These are phyloP conservation scores for Parochlus steinenii DNA, from an alignment of 2,888 invertebrate genomes.

Conservation along the genomic window DNA sequence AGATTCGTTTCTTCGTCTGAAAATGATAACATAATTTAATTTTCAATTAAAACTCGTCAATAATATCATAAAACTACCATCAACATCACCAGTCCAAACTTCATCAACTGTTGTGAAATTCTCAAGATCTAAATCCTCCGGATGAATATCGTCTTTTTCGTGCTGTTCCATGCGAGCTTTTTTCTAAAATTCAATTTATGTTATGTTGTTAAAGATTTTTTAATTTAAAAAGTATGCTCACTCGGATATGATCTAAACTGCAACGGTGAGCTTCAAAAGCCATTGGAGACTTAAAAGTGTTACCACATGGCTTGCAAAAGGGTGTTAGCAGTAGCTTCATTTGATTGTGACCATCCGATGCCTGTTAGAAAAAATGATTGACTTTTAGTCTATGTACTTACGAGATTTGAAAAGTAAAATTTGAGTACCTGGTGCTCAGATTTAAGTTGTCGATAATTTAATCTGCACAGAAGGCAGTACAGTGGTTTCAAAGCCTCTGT, in stretches of 20 bases:
- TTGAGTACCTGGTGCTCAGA: constrained; percentile 62
- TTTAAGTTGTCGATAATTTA: constrained; percentile 59
- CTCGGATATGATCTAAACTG: constrained; percentile 65
- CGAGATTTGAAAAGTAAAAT: too few relatives aligned
- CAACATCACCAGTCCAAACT: constrained; percentile 70
- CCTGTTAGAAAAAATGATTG: too few relatives aligned
- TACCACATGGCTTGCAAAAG: constrained; percentile 57
- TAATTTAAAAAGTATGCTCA: constrained; percentile 24
- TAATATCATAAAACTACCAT: constrained; percentile 35
- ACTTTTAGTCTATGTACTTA: too few relatives aligned
- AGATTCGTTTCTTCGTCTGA: too few relatives aligned
- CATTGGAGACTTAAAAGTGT: constrained; percentile 70
- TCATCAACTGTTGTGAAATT: constrained; percentile 82
- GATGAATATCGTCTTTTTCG: too few relatives aligned
- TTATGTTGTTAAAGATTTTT: too few relatives aligned
- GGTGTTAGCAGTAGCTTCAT: too few relatives aligned
- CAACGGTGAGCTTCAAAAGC: constrained; percentile 70
- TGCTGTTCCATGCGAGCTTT: too few relatives aligned
- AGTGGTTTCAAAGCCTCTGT: constrained; percentile 41
- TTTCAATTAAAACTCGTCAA: too few relatives aligned
- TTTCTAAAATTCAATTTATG: too few relatives aligned
- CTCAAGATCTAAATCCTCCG: constrained; percentile 60
- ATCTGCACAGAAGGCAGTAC: constrained; percentile 57
- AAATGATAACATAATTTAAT: too few relatives aligned
- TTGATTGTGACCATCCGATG: too few relatives aligned